Evolutionary conservation across 2,888 invertebrate genomes (phyloP).

Genomic region (Sphecodes monilicornis): DNA sequence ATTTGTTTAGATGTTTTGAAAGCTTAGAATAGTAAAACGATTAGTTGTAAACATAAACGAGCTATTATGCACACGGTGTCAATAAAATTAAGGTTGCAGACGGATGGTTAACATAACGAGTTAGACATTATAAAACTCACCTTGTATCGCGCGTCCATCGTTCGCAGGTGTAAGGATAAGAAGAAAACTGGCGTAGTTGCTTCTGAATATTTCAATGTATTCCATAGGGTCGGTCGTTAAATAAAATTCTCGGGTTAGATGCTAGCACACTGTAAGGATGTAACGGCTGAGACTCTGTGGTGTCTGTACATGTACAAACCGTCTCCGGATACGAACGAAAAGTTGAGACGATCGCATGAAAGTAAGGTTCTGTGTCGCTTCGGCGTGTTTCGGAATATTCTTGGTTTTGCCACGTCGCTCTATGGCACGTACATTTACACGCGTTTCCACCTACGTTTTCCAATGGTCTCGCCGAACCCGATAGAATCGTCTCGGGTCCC

Average conservation of each 20-base stretch:
- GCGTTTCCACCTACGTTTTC: background rate
- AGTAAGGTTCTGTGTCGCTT: conserved; percentile 31
- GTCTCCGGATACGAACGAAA: background rate
- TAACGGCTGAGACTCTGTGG: conserved; percentile 33
- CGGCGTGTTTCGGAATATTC: conserved; percentile 11
- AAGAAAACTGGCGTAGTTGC: background rate
- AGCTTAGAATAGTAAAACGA: too few relatives aligned
- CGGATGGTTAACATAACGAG: too few relatives aligned
- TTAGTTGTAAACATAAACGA: too few relatives aligned
- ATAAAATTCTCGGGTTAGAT: conserved; percentile 62
- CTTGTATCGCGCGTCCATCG: background rate
- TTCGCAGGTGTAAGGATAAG: background rate
- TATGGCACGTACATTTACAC: conserved; percentile 47
- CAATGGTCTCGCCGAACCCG: background rate
- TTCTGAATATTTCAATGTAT: conserved; percentile 68
- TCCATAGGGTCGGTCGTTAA: conserved; percentile 65
- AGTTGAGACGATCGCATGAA: conserved; percentile 26
- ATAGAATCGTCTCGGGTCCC: background rate
- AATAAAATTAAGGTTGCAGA: too few relatives aligned
- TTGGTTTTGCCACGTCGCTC: conserved; percentile 4
- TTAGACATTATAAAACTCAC: background rate
- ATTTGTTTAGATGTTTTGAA: too few relatives aligned
- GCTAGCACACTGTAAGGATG: conserved; percentile 61
- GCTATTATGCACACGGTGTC: too few relatives aligned
- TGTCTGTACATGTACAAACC: conserved; percentile 35